Conservation (phyloP, 2,113 vertebrate species). For the Choloepus hoffmanni region DNA sequence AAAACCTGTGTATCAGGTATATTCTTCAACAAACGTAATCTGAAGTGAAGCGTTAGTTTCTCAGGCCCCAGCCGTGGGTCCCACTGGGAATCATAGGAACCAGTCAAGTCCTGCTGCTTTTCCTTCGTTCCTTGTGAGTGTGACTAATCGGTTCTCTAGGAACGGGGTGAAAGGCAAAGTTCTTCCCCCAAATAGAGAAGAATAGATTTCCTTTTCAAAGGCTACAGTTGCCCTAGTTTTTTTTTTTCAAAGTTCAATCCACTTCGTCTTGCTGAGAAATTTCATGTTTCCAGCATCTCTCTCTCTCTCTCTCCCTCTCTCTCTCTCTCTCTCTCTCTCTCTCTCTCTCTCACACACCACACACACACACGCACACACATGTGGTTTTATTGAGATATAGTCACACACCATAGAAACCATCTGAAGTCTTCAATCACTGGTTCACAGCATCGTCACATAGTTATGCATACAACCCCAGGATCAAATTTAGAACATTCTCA, state of each 20-base stretch:
- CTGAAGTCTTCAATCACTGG: too few species aligned
- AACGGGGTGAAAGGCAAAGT: not conserved
- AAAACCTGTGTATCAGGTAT: fast-evolving
- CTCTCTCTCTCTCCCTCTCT: not conserved
- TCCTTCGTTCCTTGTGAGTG: not conserved
- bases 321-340: too few species aligned
- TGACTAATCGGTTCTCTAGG: not conserved
- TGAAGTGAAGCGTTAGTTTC: fast-evolving
- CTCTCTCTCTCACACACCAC: too few species aligned
- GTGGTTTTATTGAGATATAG: too few species aligned
- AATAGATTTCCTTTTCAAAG: not conserved
- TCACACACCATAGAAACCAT: too few species aligned
- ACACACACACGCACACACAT: too few species aligned
- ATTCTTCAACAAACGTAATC: fast-evolving
- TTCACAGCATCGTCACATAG: too few species aligned
- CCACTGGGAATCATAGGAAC: not conserved
- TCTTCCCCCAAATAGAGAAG: not conserved
- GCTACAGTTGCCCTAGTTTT: not conserved
- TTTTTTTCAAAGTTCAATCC: not conserved
- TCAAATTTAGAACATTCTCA: too few species aligned
- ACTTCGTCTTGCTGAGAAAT: not conserved
- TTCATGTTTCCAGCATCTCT: not conserved
- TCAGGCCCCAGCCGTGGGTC: fast-evolving
- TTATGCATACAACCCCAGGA: too few species aligned
- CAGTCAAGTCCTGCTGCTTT: too few species aligned